Conservation (phyloP, 2,113 vertebrate species). For the Amazona guildingii region DNA sequence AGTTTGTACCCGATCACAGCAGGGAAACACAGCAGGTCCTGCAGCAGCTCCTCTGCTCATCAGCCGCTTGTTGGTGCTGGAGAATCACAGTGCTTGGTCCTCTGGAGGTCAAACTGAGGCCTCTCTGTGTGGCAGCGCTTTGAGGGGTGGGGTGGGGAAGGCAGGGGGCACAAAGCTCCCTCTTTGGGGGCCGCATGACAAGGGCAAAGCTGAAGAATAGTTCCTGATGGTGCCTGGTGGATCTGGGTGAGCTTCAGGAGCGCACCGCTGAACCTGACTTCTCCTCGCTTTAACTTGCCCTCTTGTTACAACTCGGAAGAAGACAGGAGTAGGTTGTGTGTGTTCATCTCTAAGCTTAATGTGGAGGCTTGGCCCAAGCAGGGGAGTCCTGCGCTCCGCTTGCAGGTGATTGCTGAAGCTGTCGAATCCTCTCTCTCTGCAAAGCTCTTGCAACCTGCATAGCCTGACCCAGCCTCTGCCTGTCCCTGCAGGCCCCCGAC, state of each 20-base stretch:
- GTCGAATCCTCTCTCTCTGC: not conserved
- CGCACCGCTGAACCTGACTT: not conserved
- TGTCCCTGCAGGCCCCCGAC: slow-evolving; percentile 75
- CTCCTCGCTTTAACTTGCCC: not conserved
- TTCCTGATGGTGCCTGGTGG: not conserved
- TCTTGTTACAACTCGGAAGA: not conserved
- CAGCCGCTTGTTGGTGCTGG: not conserved
- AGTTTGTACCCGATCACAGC: rapidly evolving
- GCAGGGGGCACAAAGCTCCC: not conserved
- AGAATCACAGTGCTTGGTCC: not conserved
- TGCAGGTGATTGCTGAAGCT: not conserved
- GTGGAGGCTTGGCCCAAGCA: not conserved
- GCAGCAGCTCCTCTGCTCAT: not conserved
- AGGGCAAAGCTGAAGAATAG: not conserved
- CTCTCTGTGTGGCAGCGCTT: not conserved
- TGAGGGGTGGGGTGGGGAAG: not conserved
- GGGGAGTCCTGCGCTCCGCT: not conserved
- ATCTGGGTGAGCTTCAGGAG: not conserved
- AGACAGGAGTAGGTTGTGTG: not conserved
- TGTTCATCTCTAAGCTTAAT: not conserved
- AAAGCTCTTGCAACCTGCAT: not conserved
- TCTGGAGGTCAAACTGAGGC: too few species aligned
- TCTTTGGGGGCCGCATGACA: not conserved
- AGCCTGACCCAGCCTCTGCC: slow-evolving; percentile 4
- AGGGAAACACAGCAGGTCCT: not conserved